A percentile compares a stretch with the other conserved stretches of the same genome.
Conservation (phyloP, 2,113 vertebrate genomes). For the Fulmarus glacialis region DNA sequence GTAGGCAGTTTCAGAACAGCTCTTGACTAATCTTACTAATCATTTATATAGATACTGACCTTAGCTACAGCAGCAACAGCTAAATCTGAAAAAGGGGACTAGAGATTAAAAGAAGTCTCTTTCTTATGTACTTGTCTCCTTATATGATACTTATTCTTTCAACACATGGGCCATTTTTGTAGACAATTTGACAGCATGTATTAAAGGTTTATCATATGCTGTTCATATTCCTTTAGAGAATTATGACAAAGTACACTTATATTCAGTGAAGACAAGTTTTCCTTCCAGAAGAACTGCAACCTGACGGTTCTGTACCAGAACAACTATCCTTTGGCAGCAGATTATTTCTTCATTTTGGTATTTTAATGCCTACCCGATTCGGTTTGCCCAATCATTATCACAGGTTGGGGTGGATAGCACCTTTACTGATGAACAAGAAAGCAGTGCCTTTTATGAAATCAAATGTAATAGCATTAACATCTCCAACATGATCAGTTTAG, state of each 20-base stretch:
- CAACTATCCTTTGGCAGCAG: neutral
- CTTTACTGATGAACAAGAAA: neutral
- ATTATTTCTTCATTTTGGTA: neutral
- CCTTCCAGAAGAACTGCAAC: neutral
- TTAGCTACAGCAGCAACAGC: conserved; percentile 34
- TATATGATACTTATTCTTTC: conserved; percentile 52
- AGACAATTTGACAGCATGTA: conserved; percentile 61
- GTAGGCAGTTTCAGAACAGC: conserved; percentile 54
- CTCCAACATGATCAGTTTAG: neutral
- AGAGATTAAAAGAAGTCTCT: conserved; percentile 26
- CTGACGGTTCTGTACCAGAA: neutral
- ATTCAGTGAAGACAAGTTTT: neutral
- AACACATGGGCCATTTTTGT: conserved; percentile 63
- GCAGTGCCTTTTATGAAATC: neutral
- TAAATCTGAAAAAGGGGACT: conserved; percentile 42
- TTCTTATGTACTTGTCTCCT: conserved; percentile 54
- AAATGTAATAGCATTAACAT: neutral
- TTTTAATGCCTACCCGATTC: neutral
- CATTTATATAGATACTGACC: conserved; percentile 58
- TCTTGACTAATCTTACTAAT: conserved; percentile 56
- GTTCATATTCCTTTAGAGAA: conserved; percentile 27
- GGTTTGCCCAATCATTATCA: neutral
- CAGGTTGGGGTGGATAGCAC: neutral
- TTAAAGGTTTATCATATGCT: conserved; percentile 60
- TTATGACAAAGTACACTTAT: neutral